Evolutionary conservation across 1,140 invertebrate genomes (phyloP).

Genomic region (Tetranychus cinnabarinus): DNA sequence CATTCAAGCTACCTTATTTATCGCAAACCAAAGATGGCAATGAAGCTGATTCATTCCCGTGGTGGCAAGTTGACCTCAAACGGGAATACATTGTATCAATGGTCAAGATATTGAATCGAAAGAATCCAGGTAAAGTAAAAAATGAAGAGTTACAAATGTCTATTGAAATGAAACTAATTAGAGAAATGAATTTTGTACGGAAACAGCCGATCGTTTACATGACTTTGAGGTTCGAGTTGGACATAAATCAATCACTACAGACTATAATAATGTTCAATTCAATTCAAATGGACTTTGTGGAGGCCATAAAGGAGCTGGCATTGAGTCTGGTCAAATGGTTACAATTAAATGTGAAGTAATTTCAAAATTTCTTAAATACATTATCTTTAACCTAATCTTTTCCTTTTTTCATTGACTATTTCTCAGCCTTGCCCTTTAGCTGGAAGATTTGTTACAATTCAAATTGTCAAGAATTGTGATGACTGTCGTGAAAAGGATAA

Average conservation of each 20-base stretch:
- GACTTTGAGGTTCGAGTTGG: conserved; percentile 13
- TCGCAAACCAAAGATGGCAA: conserved; percentile 12
- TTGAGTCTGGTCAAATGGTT: conserved; percentile 3
- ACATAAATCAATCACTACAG: conserved; percentile 6
- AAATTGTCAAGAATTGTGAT: conserved; percentile 11
- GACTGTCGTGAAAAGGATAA: conserved; percentile 10
- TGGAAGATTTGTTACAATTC: conserved; percentile 12
- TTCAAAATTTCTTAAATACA: too few species aligned
- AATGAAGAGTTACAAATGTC: too few species aligned
- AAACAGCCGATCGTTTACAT: conserved; percentile 11
- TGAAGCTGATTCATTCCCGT: conserved; percentile 10
- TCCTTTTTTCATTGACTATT: neutral
- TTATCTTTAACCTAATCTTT: too few species aligned
- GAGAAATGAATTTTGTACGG: neutral
- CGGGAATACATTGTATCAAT: conserved; percentile 11
- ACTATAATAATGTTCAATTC: conserved; percentile 11
- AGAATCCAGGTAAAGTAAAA: conserved; percentile 9
- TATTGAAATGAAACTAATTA: neutral
- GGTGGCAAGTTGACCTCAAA: conserved; percentile 14
- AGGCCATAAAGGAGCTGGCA: conserved; percentile 7
- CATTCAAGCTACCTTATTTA: conserved; percentile 12
- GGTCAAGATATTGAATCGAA: conserved; percentile 12
- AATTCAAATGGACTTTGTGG: conserved; percentile 10
- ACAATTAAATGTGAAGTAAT: neutral
- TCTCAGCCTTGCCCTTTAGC: conserved; percentile 11